phyloP scores from a whole-genome alignment of 2,888 invertebrate species.

The Orthosia gracilis region DNA sequence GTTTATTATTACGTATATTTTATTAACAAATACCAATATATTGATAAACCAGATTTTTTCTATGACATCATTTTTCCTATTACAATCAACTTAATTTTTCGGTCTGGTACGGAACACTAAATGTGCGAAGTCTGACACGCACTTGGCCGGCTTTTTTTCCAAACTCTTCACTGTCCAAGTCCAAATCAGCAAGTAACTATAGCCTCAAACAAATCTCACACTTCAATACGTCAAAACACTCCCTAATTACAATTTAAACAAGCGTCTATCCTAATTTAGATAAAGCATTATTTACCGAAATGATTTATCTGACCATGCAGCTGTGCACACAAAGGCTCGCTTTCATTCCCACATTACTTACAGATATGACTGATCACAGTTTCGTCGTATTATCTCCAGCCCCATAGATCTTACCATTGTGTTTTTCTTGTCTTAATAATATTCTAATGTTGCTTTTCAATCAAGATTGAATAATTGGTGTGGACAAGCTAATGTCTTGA shows the following conservation, averaged over 20 bases:
- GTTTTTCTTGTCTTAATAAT: constrained; percentile 48
- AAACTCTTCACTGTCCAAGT: not conserved
- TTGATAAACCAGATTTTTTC: no score
- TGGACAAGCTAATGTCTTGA: constrained; percentile 44
- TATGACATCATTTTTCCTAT: no score
- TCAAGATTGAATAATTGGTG: constrained; percentile 58
- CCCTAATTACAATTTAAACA: constrained; percentile 75
- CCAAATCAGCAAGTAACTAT: not conserved
- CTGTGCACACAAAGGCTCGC: constrained; percentile 78
- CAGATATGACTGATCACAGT: constrained; percentile 83
- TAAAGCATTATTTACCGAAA: constrained; percentile 78
- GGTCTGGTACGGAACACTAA: no score
- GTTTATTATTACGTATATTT: no score
- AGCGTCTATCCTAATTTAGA: constrained; percentile 79
- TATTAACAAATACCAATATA: no score
- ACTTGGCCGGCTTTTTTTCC: no score
- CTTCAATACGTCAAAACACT: constrained; percentile 35
- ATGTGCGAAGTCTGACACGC: no score
- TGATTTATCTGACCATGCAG: constrained; percentile 86
- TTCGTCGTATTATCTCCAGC: constrained; percentile 71
- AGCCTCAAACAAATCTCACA: constrained; percentile 9
- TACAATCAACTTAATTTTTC: no score
- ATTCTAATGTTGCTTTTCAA: constrained; percentile 38
- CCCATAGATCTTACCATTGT: constrained; percentile 58
- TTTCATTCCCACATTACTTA: constrained; percentile 87